Evolutionary conservation across 1,140 invertebrate genomes (phyloP), one percentile per base, ranked within the genome.

Genomic region (Drosophila simulans): DNA sequence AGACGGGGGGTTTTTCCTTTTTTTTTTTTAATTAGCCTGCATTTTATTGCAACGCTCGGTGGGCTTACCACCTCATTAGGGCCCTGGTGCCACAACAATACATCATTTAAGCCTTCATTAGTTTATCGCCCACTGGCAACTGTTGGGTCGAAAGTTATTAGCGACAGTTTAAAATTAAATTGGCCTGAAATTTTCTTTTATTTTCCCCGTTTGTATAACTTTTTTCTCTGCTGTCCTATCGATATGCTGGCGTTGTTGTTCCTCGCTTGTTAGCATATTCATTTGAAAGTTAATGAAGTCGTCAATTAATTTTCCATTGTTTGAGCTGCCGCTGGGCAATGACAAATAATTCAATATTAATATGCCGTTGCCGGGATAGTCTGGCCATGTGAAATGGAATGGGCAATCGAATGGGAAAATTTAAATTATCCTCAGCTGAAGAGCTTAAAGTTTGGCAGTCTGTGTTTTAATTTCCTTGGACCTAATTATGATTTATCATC

Each of bases 131-230:
- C 77, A 63, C 15, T 55, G 51, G 64, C 63, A 70, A 55, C 65
- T 69, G 83, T 77, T 65, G 60, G 72, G 72, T 37, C 74, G 75
- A 89, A 88, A 88, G 76, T 83, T 88, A 88, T 88, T 88, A 88
- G 83, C 76, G 84, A 88, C 83, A 83, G 76, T 88, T 89, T 89
- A 88, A 88, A 83, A 82, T 88, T 79, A 75, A 86, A 86, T 86
- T 83, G 77, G 59, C 69, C 69, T 49, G 59, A 54, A 70, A 39
- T 53, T 43, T 17, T 43, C 11, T 43, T 63, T 68, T 83, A 71
- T 81, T 62, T 65, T 60, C 27, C n/a, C 15, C n/a, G 15, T 37
- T 42, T 25, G 4, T 39, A 39, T 53, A 8, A 34, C 20, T 34
- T 34, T 34, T 34, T 22, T 17, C 34, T 7, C 20, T 22, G 20